These are phyloP conservation scores for Psittacula cyanocephala DNA, from an alignment of 2,113 vertebrate genomes.

Conservation along the genomic window DNA sequence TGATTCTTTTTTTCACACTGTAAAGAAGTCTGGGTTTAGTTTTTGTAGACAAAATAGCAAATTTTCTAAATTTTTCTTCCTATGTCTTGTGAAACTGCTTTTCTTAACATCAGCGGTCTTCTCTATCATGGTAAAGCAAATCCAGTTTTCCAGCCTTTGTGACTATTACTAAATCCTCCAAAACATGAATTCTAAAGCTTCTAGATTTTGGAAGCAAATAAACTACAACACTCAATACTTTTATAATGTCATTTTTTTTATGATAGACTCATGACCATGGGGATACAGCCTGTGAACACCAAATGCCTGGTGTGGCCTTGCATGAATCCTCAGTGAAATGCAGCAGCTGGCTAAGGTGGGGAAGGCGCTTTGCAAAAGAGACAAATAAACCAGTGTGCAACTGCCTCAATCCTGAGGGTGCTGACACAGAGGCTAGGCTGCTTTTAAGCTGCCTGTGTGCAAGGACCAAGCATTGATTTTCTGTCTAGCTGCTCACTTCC, in stretches of 20 bases:
- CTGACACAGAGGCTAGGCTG: background rate
- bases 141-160: background rate
- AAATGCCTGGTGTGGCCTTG: background rate
- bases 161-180: background rate
- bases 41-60: background rate
- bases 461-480: constrained; percentile 9
- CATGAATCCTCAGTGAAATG: background rate
- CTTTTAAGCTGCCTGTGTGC: background rate
- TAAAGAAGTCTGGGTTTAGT: background rate
- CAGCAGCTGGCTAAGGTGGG: background rate
- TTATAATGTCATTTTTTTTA: background rate
- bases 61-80: background rate
- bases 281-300: background rate
- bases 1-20: background rate
- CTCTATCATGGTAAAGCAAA: background rate
- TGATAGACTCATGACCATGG: background rate
- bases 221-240: background rate
- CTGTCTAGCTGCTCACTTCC: background rate
- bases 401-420: background rate
- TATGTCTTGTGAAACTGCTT: background rate
- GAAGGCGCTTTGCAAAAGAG: background rate
- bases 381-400: background rate
- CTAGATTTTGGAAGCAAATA: background rate
- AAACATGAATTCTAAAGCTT: background rate
- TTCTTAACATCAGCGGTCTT: background rate